Evolutionary conservation across 2,113 vertebrate genomes (phyloP), one percentile per base, ranked within the genome.

Genomic region (Daubentonia madagascariensis): DNA sequence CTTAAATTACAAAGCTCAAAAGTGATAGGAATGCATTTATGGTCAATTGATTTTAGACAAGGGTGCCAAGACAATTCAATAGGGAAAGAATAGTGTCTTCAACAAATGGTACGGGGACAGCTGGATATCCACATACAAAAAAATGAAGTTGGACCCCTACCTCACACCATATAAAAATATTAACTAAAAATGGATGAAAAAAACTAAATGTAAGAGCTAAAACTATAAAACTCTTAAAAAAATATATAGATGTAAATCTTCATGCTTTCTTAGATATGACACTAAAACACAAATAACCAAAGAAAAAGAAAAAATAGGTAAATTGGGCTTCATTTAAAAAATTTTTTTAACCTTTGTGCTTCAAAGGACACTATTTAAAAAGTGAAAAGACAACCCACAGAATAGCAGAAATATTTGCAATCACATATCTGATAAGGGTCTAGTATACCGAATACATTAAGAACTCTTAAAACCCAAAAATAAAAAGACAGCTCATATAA

Each of bases 1-100:
- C 14, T 95, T 89, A 89, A 91, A 63, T 89, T 75, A 75, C 28
- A 94, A 57, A 79, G 37, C 57, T 73, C 37, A 96, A 43, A 94
- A 61, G n/a, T 18, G 40, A 40, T 85, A 92, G 37, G 16, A 70
- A 45, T 43, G 40, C 11, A 9, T 61, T 61, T 28, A 61, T 11
- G 25, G 59, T 57, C 67, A 50, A 67, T 22, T 75, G 59, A 75
- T 68, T 63, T 78, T 84, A 79, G 23, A 68, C 35, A 72, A 94
- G 10, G 12, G 22, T 54, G 2, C 37, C 67, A 83, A 75, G 63
- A 83, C 9, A 85, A 52, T 52, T 92, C 63, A 85, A 1, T 63
- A 22, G 9, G 50, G 23, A 37, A 85, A 89, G n/a, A 86, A 63
- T 30, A 88, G 70, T 43, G 8, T 80, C 63, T 94, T 45, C 35